Base-by-base conservation (phyloP, 2,113 vertebrate genomes). In the Coracopsis vasa region DNA sequence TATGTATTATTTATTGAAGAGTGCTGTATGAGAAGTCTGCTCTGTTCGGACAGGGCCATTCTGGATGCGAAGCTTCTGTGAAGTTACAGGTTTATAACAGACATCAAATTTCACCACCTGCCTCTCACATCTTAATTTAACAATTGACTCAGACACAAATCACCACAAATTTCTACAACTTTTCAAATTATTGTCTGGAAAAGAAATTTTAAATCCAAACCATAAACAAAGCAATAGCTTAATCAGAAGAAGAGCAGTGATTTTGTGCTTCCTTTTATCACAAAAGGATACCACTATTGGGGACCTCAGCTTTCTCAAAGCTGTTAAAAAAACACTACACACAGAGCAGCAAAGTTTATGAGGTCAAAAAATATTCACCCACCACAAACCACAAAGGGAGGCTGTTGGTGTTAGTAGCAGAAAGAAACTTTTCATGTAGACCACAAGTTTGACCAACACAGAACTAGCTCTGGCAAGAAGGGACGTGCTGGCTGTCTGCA, bases 311-410 rank as follows among this genome's bases (percentile, higher is more conserved):
- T 72, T 79, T 54, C 70, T 83, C 48, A 13, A 71, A 58, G 92
- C 85, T 96, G 95, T 94, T 97, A 97, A 97, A 98, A 98, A 96
- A 95, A 45, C 97, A 89, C 87, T 90, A 61, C 62, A 60, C 64
- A 66, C 0, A 95, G 78, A 96, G 84, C 88, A 92, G 95, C 48
- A 83, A 96, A 95, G 95, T 86, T 88, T 85, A 84, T 87, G 85
- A 98, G 98, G 98, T 98, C 98, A 98, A 96, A 97, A 97, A 90
- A 89, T 64, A 87, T 71, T 94, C 97, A 96, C 95, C 97, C 91
- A 97, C 97, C 96, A 95, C 98, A 98, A 98, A 98, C 98, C 98
- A 97, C 98, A 97, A 94, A 93, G 95, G 97, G 96, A 96, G 95
- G 93, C 56, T 53, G 65, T 70, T 86, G 95, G 82, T 88, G 73